Evolutionary conservation across 2,113 vertebrate species (phyloP).

Genomic region (Gymnocephalus cernua): DNA sequence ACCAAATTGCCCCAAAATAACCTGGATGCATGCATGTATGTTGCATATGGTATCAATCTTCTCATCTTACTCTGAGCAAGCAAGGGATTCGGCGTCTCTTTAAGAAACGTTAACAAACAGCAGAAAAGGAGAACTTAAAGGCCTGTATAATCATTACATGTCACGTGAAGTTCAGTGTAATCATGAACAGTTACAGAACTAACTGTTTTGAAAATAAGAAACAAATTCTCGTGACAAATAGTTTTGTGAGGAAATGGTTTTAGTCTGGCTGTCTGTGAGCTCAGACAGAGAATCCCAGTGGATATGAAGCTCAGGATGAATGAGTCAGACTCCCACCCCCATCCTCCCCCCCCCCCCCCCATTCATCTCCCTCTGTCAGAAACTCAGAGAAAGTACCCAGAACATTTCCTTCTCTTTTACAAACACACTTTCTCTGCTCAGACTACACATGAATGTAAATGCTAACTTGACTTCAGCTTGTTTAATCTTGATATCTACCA

Average conservation of each 20-base stretch:
- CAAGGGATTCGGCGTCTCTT: too few species aligned
- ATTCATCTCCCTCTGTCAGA: not conserved
- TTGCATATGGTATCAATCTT: too few species aligned
- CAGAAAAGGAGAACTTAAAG: not conserved
- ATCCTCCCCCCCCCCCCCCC: conserved; percentile 1
- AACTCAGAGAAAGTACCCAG: not conserved
- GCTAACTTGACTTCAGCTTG: too few species aligned
- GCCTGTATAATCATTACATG: not conserved
- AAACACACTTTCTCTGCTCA: not conserved
- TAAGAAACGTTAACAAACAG: too few species aligned
- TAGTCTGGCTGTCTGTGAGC: conserved; percentile 20
- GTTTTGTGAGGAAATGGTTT: conserved; percentile 12
- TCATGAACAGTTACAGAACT: too few species aligned
- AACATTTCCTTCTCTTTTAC: not conserved
- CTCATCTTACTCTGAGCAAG: too few species aligned
- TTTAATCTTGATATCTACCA: too few species aligned
- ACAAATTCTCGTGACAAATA: not conserved
- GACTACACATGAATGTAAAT: too few species aligned
- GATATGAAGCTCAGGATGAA: conserved; percentile 1
- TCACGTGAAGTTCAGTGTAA: not conserved
- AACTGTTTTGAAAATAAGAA: not conserved
- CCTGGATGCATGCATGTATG: too few species aligned
- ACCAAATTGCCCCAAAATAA: too few species aligned
- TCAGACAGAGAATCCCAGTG: conserved; percentile 13
- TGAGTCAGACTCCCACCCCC: conserved; percentile 37